Evolutionary conservation across 2,888 invertebrate species (phyloP).

Genomic region (Pegoplata infirma): DNA sequence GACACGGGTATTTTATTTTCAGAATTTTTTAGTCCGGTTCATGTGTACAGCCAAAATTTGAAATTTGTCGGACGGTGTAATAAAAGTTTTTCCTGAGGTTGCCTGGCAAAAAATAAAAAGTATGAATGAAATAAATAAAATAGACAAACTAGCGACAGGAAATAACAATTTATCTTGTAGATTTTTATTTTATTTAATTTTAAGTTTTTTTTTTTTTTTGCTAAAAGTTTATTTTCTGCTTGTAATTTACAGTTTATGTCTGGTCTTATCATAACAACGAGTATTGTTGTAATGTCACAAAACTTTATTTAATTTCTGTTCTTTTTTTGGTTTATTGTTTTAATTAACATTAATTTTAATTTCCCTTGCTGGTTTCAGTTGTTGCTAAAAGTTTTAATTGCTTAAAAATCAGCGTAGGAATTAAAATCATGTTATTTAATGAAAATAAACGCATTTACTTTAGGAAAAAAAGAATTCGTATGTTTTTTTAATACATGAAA

Average conservation of each 20-base stretch:
- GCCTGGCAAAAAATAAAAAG: constrained; percentile 15
- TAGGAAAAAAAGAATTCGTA: no score
- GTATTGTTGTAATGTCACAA: constrained; percentile 26
- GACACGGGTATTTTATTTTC: no score
- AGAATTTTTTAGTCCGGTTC: no score
- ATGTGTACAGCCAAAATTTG: no score
- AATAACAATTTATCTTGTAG: constrained; percentile 71
- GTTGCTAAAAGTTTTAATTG: constrained; percentile 48
- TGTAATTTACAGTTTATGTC: constrained; percentile 18
- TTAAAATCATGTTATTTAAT: no score
- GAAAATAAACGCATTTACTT: no score
- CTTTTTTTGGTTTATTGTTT: constrained; percentile 46
- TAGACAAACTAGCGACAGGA: constrained; percentile 65
- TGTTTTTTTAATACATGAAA: no score
- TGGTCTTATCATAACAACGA: constrained; percentile 3
- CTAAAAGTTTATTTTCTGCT: constrained; percentile 34
- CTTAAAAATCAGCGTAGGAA: constrained; percentile 46
- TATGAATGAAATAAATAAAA: constrained; percentile 11
- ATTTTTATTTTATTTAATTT: no score
- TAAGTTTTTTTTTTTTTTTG: no score
- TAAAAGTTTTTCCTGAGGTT: no score
- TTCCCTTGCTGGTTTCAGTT: constrained; percentile 71
- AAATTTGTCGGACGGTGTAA: no score
- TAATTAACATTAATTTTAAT: constrained; percentile 73
- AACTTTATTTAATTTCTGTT: constrained; percentile 66